These are phyloP conservation scores for Ricordea florida DNA, from an alignment of 92 coral and sea anemone genomes.

Conservation along the genomic window DNA sequence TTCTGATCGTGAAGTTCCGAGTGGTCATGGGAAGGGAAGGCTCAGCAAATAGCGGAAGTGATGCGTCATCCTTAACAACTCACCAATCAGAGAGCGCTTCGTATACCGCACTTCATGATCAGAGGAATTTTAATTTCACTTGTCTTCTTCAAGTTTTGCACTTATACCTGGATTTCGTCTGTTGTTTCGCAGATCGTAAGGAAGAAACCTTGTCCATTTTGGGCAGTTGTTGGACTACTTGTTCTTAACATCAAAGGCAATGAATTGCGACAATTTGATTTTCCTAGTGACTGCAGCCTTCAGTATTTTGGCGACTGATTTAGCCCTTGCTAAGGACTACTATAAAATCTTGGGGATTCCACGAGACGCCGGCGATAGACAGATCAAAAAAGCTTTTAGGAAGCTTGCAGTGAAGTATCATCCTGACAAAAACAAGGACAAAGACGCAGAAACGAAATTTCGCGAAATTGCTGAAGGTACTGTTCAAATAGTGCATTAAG, in stretches of 20 bases:
- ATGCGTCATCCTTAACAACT: not conserved
- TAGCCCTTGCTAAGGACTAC: conserved; percentile 93
- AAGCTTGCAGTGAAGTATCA: conserved; percentile 95
- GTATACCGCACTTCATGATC: conserved; percentile 41
- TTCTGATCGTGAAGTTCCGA: conserved; percentile 2
- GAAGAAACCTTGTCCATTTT: not conserved
- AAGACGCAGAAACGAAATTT: conserved; percentile 94
- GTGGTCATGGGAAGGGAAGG: conserved; percentile 8
- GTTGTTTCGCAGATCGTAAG: too few relatives aligned
- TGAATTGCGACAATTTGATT: conserved; percentile 91
- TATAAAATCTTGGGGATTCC: conserved; percentile 94
- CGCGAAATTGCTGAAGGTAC: conserved; percentile 98
- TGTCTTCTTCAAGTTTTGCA: too few relatives aligned
- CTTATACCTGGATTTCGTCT: too few relatives aligned
- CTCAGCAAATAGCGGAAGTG: not conserved
- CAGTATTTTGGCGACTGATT: conserved; percentile 76
- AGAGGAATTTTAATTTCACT: too few relatives aligned
- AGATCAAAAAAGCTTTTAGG: conserved; percentile 96
- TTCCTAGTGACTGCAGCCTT: conserved; percentile 87
- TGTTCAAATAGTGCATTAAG: not conserved
- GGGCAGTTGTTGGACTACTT: not conserved
- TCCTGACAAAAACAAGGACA: conserved; percentile 93
- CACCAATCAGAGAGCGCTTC: conserved; percentile 81
- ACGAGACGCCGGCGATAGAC: conserved; percentile 85
- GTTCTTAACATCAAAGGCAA: not conserved